Evolutionary conservation across 92 coral and sea anemone genomes (phyloP), one percentile per base, ranked within the genome.

Genomic region (Porites divaricata): DNA sequence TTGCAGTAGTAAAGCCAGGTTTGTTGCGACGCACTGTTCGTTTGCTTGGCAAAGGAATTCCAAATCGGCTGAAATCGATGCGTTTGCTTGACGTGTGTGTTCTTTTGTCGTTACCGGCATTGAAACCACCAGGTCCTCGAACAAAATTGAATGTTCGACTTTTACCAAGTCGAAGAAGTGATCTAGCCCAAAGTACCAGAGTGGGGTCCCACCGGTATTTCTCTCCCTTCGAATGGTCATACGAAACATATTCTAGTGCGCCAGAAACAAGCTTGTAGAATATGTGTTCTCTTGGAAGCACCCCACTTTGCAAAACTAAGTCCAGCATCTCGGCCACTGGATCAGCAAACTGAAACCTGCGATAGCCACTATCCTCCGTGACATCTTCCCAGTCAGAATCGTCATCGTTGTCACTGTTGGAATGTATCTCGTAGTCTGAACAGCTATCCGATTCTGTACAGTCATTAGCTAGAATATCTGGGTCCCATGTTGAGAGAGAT

Each of bases 301-400:
- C 35, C 20, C 86, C 90, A 79, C 86, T 79, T 11, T 56, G 86
- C 86, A 86, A 86, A 65, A 49, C 86, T 86, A 86, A n/a, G 72
- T 86, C 80, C 45, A 86, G 86, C 90, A 54, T 86, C 84, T 86
- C 90, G 67, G 90, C 81, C 90, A 86, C 90, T 86, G 90, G 90
- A 58, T 86, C 90, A 70, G 74, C 90, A 79, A 80, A 86, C 25
- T 72, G 90, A 80, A 86, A 87, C 52, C 90, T 80, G 76, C 81
- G 76, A 80, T 77, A 76, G 58, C 87, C 90, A 73, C 90, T 73
- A 62, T 80, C 82, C 45, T 72, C 81, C 66, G 54, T 87, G 74
- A 63, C 87, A 80, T 80, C 90, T 81, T 80, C 90, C 80, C 87
- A 62, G 14, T 78, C 90, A 54, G 81, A 63, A 72, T 87, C 67